Percentiles rank a stretch among this genome's conserved stretches.
Evolutionary conservation across 2,888 invertebrate species (phyloP).

Genomic region (Parnassius smintheus): DNA sequence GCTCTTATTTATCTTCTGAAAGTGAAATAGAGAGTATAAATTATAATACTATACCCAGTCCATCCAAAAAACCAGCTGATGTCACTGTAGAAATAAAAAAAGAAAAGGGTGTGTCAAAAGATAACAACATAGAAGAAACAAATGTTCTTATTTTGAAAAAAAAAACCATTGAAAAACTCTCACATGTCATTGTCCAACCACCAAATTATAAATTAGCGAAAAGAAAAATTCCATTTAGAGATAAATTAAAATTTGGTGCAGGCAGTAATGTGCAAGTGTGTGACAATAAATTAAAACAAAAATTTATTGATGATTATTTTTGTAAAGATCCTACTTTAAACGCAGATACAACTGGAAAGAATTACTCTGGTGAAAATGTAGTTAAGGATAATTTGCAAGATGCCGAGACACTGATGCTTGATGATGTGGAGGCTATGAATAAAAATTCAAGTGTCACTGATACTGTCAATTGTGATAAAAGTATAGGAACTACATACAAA

Average conservation of each 20-base stretch:
- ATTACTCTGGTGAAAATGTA: constrained; percentile 22
- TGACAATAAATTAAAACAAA: constrained; percentile 52
- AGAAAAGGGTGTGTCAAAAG: constrained; percentile 19
- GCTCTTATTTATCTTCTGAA: constrained; percentile 44
- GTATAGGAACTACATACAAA: constrained; percentile 40
- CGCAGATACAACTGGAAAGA: constrained; percentile 32
- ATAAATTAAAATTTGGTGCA: constrained; percentile 47
- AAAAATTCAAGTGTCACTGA: constrained; percentile 55
- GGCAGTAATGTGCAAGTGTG: constrained; percentile 38
- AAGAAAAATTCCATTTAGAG: constrained; percentile 51
- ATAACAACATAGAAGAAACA: constrained; percentile 48
- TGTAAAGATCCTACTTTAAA: constrained; percentile 43
- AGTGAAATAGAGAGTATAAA: constrained; percentile 48
- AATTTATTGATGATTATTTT: constrained; percentile 55
- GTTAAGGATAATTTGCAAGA: constrained; percentile 29
- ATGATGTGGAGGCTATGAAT: constrained; percentile 61
- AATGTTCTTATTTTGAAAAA: constrained; percentile 77
- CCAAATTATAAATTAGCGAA: constrained; percentile 74
- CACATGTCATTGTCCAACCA: constrained; percentile 73
- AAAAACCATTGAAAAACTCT: constrained; percentile 68
- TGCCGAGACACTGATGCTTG: constrained; percentile 40
- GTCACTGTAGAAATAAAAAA: constrained; percentile 62
- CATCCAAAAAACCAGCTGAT: constrained; percentile 50
- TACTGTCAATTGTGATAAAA: constrained; percentile 48
- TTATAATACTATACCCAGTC: constrained; percentile 34